Evolutionary conservation across 1,140 invertebrate species (phyloP), one percentile per base, ranked within the genome.

Genomic region (Cydia pomonella): DNA sequence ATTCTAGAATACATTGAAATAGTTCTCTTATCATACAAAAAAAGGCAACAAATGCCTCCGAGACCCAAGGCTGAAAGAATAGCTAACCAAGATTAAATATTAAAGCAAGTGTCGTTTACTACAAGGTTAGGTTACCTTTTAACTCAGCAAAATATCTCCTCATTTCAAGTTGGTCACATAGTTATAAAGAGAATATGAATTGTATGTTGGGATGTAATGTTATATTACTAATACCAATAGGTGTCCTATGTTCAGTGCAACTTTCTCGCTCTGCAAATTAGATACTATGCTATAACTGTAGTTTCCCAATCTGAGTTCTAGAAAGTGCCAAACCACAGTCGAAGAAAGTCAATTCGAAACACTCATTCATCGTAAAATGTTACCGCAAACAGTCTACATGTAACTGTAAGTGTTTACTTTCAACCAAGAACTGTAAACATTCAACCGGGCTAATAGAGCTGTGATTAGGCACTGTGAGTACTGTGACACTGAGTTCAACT

Each of bases 321-420:
- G 27, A 64, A 64, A 29, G 27, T 33, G 63, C 27, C 13, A n/a
- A 29, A 33, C 63, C 63, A 33, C 63, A 29, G 63, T 3, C 63
- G 13, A 69, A 69, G 64, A 33, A 33, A 69, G 27, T 69, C 64
- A 33, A 59, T 59, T 23, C 21, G 53, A 59, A 59, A 59, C 53
- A 59, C 53, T 21, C 18, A 21, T 23, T 21, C 53, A 23, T 59
- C 53, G 53, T 59, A 59, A 59, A 59, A 23, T 59, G 53, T 59
- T 23, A 59, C 53, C 53, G 53, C 53, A 59, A 59, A 59, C 53
- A 59, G 16, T 59, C 18, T 59, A 59, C 21, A 59, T 9, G 53
- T 23, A 59, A 59, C 53, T 59, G 53, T 59, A 59, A 23, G 53
- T 59, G 53, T 59, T 59, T 59, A 23, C 53, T 59, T 59, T 59